Conservation (phyloP, 2,888 invertebrate genomes). For the Pteria penguin region DNA sequence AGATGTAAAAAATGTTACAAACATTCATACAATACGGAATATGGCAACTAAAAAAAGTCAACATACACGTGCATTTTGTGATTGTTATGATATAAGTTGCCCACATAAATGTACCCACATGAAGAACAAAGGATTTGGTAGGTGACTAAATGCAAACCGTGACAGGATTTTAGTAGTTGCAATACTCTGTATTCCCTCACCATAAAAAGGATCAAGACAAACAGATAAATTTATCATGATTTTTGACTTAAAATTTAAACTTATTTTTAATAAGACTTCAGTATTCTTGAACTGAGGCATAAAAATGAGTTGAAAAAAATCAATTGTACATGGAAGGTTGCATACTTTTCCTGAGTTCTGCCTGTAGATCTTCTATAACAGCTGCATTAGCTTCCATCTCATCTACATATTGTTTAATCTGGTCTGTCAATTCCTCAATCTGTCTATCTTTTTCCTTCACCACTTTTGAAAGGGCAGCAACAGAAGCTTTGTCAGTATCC, state of each 20-base stretch:
- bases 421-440: constrained; percentile 87
- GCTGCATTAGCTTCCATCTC: constrained; percentile 88
- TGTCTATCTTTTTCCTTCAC: constrained; percentile 85
- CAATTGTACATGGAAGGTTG: neutral
- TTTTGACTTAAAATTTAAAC: neutral
- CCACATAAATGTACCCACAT: too few relatives aligned
- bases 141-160: too few relatives aligned
- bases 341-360: constrained; percentile 81
- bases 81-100: too few relatives aligned
- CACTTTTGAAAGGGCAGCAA: constrained; percentile 80
- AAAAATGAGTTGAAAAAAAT: neutral
- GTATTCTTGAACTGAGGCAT: neutral
- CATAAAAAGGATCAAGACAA: too few relatives aligned
- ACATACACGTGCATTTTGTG: too few relatives aligned
- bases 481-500: constrained; percentile 80
- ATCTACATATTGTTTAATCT: constrained; percentile 84
- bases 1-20: too few relatives aligned
- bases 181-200: too few relatives aligned
- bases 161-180: too few relatives aligned
- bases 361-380: constrained; percentile 85
- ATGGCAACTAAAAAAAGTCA: too few relatives aligned
- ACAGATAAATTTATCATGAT: neutral
- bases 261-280: neutral
- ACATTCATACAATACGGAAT: too few relatives aligned
- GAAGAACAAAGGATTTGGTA: too few relatives aligned